phyloP scores from a whole-genome alignment of 2,113 vertebrate genomes.

The Merops nubicus region DNA sequence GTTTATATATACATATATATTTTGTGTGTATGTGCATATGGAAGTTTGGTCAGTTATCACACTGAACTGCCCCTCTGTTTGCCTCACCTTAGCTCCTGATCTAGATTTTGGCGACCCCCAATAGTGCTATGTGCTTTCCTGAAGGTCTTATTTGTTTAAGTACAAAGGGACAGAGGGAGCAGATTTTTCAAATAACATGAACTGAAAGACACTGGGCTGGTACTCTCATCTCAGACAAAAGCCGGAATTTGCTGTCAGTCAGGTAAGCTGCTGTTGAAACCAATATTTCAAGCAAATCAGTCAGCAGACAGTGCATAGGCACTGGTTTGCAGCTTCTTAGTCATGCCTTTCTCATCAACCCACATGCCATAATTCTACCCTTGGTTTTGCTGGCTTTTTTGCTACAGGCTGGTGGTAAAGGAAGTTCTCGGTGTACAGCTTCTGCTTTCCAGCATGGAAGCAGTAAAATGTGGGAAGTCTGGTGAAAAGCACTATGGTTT shows the following conservation, averaged over 20 bases:
- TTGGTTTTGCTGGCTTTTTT: neutral
- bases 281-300: neutral
- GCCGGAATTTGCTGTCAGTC: neutral
- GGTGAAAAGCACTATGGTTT: neutral
- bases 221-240: neutral
- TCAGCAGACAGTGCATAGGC: neutral
- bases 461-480: neutral
- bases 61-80: neutral
- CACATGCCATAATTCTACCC: neutral
- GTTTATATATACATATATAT: no score
- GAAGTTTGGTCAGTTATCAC: neutral
- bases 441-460: neutral
- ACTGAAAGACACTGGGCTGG: neutral
- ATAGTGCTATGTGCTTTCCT: accelerated
- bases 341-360: neutral
- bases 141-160: neutral
- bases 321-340: neutral
- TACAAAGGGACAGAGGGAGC: neutral
- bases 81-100: neutral
- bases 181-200: neutral
- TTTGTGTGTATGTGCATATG: neutral
- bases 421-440: neutral
- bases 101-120: neutral
- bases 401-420: neutral
- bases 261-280: neutral